A percentile compares a stretch with the other conserved stretches of the same genome.
Conservation (phyloP, 2,888 invertebrate species). For the Andrena marginata region DNA sequence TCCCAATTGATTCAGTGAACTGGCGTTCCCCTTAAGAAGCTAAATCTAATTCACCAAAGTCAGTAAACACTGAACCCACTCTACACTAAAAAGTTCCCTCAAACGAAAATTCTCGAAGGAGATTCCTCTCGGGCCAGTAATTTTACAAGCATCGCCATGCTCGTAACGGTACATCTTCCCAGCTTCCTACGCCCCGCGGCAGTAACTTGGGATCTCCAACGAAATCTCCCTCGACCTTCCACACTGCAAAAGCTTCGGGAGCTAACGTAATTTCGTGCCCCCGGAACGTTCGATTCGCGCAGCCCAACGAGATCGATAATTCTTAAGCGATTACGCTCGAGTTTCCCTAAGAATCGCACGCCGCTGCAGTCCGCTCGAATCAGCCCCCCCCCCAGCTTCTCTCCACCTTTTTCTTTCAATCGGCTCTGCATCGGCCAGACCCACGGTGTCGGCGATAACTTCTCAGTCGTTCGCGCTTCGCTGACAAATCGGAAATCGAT, state of each 20-base stretch:
- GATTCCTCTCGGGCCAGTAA: not conserved
- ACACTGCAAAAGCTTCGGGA: conserved; percentile 7
- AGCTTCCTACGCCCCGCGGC: not conserved
- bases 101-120: not conserved
- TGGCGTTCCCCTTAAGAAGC: too few relatives aligned
- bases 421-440: conserved; percentile 41
- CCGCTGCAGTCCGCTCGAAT: conserved; percentile 2
- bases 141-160: not conserved
- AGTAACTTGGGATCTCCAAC: not conserved
- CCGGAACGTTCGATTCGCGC: conserved; percentile 19
- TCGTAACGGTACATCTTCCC: too few relatives aligned
- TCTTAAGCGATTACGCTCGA: conserved; percentile 43
- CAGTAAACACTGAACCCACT: too few relatives aligned
- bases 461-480: conserved; percentile 53
- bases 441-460: conserved; percentile 56
- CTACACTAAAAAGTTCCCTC: not conserved
- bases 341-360: conserved; percentile 6
- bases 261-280: conserved; percentile 17
- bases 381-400: conserved; percentile 14
- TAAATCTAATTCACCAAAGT: too few relatives aligned
- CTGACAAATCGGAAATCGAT: conserved; percentile 70
- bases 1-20: too few relatives aligned
- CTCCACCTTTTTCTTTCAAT: conserved; percentile 32
- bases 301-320: conserved; percentile 42
- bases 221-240: not conserved